phyloP scores from a whole-genome alignment of 37 sponge, comb jelly and placozoan genomes.

The Agelas oroides region DNA sequence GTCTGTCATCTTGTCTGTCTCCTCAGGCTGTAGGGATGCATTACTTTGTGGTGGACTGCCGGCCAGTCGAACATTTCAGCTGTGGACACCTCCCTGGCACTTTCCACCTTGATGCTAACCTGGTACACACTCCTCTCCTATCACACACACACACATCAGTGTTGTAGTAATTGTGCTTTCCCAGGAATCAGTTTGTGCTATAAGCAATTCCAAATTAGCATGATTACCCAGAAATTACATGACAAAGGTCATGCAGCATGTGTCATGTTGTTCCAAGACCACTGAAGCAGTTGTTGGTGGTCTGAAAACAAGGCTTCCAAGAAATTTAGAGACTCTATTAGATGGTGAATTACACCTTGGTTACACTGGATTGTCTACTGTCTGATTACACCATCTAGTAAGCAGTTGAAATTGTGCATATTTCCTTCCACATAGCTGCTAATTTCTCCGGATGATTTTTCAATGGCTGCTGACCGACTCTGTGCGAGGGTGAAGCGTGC shows the following conservation, averaged over 20 bases:
- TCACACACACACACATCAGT: not conserved
- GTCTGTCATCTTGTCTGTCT: not conserved
- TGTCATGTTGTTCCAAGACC: too few relatives aligned
- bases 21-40: conserved; percentile 35
- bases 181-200: too few relatives aligned
- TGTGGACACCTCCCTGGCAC: conserved; percentile 83
- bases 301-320: too few relatives aligned
- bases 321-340: too few relatives aligned
- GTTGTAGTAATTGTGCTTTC: not conserved
- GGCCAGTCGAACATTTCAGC: conserved; percentile 88
- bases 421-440: conserved; percentile 48
- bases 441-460: conserved; percentile 79
- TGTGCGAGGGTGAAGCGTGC: conserved; percentile 58
- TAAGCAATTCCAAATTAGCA: too few relatives aligned
- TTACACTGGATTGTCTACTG: not conserved
- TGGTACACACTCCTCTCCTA: conserved; percentile 28
- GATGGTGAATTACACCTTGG: too few relatives aligned
- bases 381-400: too few relatives aligned
- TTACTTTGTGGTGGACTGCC: conserved; percentile 89
- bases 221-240: too few relatives aligned
- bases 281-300: too few relatives aligned
- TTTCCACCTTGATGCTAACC: conserved; percentile 80
- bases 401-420: too few relatives aligned
- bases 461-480: conserved; percentile 70
- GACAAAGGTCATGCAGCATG: too few relatives aligned